These are phyloP conservation scores for Nyctereutes procyonoides DNA, from an alignment of 2,113 vertebrate genomes.

Conservation along the genomic window DNA sequence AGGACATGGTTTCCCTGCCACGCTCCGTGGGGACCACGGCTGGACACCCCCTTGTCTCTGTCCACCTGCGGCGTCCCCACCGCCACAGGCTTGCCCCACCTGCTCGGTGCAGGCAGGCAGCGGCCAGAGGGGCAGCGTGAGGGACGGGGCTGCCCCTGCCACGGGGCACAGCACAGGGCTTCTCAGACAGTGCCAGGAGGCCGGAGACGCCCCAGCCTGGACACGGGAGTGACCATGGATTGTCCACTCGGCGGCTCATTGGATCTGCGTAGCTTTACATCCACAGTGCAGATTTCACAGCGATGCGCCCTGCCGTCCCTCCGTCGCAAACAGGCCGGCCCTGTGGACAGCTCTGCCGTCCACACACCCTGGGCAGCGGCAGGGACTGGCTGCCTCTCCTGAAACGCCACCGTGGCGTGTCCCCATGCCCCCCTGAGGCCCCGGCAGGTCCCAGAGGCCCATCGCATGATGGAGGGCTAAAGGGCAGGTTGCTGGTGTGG, in stretches of 20 bases:
- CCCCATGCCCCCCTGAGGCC: rapidly evolving
- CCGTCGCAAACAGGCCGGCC: no score
- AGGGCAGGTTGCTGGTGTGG: no score
- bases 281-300: not conserved
- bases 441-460: not conserved
- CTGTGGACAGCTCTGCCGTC: no score
- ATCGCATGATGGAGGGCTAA: no score
- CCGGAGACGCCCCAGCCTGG: not conserved
- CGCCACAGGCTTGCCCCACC: not conserved
- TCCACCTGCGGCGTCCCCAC: no score
- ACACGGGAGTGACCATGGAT: not conserved
- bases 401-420: rapidly evolving
- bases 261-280: not conserved
- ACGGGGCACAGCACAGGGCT: not conserved
- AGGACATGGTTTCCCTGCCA: no score
- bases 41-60: not conserved
- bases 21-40: not conserved
- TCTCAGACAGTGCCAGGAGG: not conserved
- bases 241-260: rapidly evolving
- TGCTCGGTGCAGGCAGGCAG: not conserved
- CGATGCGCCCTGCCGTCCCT: no score
- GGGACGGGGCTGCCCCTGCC: not conserved
- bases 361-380: not conserved
- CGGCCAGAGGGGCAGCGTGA: rapidly evolving
- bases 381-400: not conserved